Evolutionary conservation across 2,888 invertebrate genomes (phyloP).

Genomic region (Achlya flavicornis): DNA sequence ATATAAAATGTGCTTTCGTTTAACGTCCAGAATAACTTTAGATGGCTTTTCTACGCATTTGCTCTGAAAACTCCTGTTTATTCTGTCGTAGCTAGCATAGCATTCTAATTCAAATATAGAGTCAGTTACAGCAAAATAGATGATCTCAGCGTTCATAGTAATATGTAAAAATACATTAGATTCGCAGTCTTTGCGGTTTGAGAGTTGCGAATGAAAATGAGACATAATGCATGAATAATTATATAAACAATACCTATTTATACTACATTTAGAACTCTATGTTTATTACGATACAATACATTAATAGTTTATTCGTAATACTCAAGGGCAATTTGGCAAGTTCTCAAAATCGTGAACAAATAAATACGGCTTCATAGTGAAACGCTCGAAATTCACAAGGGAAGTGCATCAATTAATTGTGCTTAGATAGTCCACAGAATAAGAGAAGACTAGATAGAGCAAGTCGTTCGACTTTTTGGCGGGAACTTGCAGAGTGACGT

Average conservation of each 20-base stretch:
- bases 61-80: too few species aligned
- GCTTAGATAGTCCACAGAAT: too few species aligned
- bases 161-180: slow-evolving; percentile 25
- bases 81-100: too few species aligned
- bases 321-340: background rate
- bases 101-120: slow-evolving; percentile 36
- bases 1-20: too few species aligned
- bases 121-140: slow-evolving; percentile 31
- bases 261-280: background rate
- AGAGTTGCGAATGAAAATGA: slow-evolving; percentile 12
- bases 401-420: background rate
- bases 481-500: too few species aligned
- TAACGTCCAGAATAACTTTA: too few species aligned
- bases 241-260: background rate
- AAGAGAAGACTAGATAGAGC: too few species aligned
- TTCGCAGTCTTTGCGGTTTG: slow-evolving; percentile 1
- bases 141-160: slow-evolving; percentile 44
- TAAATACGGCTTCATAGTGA: background rate
- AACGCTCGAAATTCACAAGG: background rate
- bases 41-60: too few species aligned
- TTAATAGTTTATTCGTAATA: background rate
- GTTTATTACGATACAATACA: background rate
- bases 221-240: slow-evolving; percentile 27
- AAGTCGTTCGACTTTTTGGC: too few species aligned
- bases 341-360: background rate